phyloP scores from a whole-genome alignment of 2,797 vertebrate genomes.

The Malacoctenus gilli region DNA sequence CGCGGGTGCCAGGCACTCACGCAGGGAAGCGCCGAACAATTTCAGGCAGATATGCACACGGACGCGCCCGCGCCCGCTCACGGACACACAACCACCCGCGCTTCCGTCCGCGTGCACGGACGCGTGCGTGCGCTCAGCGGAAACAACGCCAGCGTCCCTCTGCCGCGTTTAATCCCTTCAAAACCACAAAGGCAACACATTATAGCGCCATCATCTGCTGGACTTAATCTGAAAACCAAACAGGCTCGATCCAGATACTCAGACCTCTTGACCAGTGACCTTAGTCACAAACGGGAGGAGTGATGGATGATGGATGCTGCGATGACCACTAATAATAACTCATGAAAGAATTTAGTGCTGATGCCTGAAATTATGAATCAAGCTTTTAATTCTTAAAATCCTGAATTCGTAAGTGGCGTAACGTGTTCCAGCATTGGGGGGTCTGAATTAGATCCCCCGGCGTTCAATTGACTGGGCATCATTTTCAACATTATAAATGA shows the following conservation, averaged over 20 bases:
- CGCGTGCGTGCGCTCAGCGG: neutral
- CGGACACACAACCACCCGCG: slow-evolving; percentile 11
- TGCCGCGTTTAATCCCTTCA: slow-evolving; percentile 58
- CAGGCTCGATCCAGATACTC: slow-evolving; percentile 61
- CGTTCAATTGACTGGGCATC: neutral
- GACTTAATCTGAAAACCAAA: slow-evolving; percentile 61
- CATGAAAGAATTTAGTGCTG: too few relatives aligned
- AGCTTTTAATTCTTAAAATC: too few relatives aligned
- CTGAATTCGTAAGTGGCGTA: too few relatives aligned
- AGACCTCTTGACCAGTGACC: slow-evolving; percentile 53
- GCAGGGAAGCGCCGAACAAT: neutral
- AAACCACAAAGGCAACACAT: slow-evolving; percentile 63
- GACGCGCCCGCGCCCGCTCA: neutral
- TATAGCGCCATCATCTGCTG: slow-evolving; percentile 63
- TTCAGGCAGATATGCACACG: neutral
- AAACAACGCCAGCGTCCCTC: slow-evolving; percentile 51
- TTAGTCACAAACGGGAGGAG: too few relatives aligned
- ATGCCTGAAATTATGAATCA: too few relatives aligned
- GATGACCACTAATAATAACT: too few relatives aligned
- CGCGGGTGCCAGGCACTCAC: slow-evolving; percentile 42
- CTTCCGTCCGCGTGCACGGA: too few relatives aligned
- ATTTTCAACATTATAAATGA: slow-evolving; percentile 8
- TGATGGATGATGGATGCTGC: too few relatives aligned
- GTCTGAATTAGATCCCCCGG: too few relatives aligned
- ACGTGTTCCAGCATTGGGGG: too few relatives aligned